Evolutionary conservation across 1,140 invertebrate genomes (phyloP), one percentile per base, ranked within the genome.

Genomic region (Psix sp.): DNA sequence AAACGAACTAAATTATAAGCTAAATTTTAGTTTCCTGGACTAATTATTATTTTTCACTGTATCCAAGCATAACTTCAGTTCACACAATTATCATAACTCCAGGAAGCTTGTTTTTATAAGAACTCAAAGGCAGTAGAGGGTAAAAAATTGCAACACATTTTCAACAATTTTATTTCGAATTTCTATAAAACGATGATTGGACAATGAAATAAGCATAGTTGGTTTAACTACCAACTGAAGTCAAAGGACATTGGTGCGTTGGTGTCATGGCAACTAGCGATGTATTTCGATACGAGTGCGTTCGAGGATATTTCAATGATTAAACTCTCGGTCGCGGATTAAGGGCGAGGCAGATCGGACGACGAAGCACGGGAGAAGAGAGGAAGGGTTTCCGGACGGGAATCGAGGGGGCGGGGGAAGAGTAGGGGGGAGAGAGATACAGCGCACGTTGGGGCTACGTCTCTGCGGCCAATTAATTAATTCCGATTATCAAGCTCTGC

Each of bases 381-480:
- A 3, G 17, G 18, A 39, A 51, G 21, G 36, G 46, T 36, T 26
- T 14, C 20, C 40, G 20, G 7, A 20, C 14, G 33, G 21, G 46
- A 20, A 31, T 39, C 46, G 48, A 24, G 16, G 10, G 6, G 17
- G 18, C 35, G 49, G 24, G 38, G 48, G 45, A 24, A 20, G 21
- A 48, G 21, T 7, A 24, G 9, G 26, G 31, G 36, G 17, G 36
- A 70, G 17, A 40, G 42, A n/a, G 33, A 6, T 24, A 2, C 26
- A 35, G 31, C 29, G 16, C 21, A 56, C 15, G 13, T 40, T 42
- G 56, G 52, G 26, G 43, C 17, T 11, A 43, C 24, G 43, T 51
- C 48, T 51, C 68, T 52, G 54, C 65, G 52, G 65, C 67, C 73
- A 80, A 75, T 78, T 79, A 79, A 79, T 79, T 80, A 78, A 76